Conservation (phyloP, 2,797 vertebrate genomes). For the Anas capensis region DNA sequence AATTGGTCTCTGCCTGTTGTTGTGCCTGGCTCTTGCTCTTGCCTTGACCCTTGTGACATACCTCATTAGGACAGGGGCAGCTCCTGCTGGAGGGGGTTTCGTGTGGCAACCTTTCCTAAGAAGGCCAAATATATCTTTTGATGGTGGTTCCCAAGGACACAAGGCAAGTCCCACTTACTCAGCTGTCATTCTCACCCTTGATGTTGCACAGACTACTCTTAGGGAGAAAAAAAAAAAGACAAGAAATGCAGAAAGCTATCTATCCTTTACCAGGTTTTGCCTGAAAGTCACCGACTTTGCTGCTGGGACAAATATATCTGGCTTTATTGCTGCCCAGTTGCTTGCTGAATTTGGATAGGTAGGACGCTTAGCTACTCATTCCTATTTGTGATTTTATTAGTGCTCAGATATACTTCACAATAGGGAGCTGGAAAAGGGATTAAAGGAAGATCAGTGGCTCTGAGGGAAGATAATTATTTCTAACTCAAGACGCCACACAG, state of each 20-base stretch:
- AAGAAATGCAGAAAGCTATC: background rate
- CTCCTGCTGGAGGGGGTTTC: background rate
- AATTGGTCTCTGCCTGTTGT: background rate
- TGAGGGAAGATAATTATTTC: constrained; percentile 48
- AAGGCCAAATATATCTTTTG: background rate
- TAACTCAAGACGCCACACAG: background rate
- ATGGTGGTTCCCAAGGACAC: background rate
- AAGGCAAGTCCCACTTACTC: background rate
- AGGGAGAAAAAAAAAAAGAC: background rate
- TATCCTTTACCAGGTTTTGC: background rate
- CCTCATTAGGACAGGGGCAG: background rate
- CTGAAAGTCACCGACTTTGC: background rate
- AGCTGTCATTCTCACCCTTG: background rate
- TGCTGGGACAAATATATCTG: background rate
- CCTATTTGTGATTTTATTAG: background rate
- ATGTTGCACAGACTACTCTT: background rate
- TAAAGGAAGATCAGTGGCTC: constrained; percentile 45
- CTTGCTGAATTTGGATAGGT: background rate
- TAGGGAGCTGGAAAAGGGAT: constrained; percentile 29
- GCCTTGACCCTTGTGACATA: background rate
- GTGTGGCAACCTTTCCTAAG: background rate
- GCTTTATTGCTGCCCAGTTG: background rate
- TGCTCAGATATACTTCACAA: background rate
- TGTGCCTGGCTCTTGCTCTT: background rate
- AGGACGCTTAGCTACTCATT: background rate